Conservation (phyloP, 1,140 invertebrate genomes). For the Trichomalopsis sarcophagae region DNA sequence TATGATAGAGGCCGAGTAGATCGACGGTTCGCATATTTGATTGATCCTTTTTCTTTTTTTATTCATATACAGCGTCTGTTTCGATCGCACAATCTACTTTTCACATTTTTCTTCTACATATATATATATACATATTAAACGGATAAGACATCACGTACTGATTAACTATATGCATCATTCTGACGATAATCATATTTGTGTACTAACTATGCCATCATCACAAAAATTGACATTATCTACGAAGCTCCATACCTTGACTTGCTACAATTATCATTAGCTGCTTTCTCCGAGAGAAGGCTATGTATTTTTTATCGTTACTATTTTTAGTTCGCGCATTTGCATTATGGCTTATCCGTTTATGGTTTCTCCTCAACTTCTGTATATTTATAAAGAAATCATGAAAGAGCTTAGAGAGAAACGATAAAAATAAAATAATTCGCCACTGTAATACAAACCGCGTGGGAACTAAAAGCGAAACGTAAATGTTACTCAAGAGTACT, state of each 20-base stretch:
- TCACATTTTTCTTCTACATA: neutral
- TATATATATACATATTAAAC: conserved; percentile 33
- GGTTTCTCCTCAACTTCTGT: neutral
- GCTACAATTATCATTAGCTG: neutral
- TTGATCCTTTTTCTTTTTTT: neutral
- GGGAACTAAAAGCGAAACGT: conserved; percentile 57
- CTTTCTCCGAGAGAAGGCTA: no score
- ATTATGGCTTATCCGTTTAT: conserved; percentile 11
- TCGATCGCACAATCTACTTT: neutral
- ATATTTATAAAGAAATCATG: neutral
- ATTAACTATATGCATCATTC: conserved; percentile 7
- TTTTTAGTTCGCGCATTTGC: neutral
- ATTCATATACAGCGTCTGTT: neutral
- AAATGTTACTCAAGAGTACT: conserved; percentile 72
- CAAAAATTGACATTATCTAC: conserved; percentile 31
- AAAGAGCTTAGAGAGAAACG: conserved; percentile 6
- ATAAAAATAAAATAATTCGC: conserved; percentile 53
- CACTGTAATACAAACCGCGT: conserved; percentile 57
- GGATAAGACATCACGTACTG: conserved; percentile 24
- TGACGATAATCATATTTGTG: neutral
- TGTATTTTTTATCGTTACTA: neutral
- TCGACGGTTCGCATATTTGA: conserved; percentile 18
- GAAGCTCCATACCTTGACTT: conserved; percentile 14
- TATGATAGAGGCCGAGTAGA: neutral
- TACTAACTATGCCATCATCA: conserved; percentile 16